Evolutionary conservation across 2,113 vertebrate species (phyloP), one percentile per base, ranked within the genome.

Genomic region (Lamprologus lemairii): DNA sequence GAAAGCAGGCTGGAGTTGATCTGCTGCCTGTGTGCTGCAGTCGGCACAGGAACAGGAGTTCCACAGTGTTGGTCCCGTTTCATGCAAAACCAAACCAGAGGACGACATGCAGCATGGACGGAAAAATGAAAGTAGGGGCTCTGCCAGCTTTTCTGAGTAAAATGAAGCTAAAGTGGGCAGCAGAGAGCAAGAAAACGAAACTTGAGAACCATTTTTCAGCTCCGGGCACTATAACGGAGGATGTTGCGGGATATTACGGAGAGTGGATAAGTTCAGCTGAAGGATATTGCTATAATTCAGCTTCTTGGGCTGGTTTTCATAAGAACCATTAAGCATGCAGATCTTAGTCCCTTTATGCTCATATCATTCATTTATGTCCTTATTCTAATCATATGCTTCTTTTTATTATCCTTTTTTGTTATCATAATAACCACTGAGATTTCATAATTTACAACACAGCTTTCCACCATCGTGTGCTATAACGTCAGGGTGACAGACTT

Each of bases 1-100:
- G 88, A 80, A 88, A 91, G 68, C 71, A 58, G 85, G 49, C 86
- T 87, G 82, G 89, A 92, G 81, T 65, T 54, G 78, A 75, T 87
- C 82, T 26, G 65, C 53, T 81, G 57, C 85, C 91, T 90, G 45
- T 37, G 80, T 31, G 23, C 91, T 90, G 88, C 80, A 86, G 68
- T 79, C 9, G n/a, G 79, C 91, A 55, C 78, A 63, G 54, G 16
- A 90, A 73, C 87, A 68, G 85, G 86, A 85, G 86, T 87, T 87
- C 63, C n/a, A 28, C 73, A 83, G 51, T 3, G 33, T 58, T 87
- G 91, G 86, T 92, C 60, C 58, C 12, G 16, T 92, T 95, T 92
- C 89, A 91, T 54, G 71, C 88, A 86, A 93, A 89, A 73, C 84
- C 88, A 91, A 95, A 94, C 87, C 89, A 91, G 86, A 92, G 86